These are phyloP conservation scores for Corythoichthys intestinalis DNA, from an alignment of 2,113 vertebrate genomes.

Conservation along the genomic window DNA sequence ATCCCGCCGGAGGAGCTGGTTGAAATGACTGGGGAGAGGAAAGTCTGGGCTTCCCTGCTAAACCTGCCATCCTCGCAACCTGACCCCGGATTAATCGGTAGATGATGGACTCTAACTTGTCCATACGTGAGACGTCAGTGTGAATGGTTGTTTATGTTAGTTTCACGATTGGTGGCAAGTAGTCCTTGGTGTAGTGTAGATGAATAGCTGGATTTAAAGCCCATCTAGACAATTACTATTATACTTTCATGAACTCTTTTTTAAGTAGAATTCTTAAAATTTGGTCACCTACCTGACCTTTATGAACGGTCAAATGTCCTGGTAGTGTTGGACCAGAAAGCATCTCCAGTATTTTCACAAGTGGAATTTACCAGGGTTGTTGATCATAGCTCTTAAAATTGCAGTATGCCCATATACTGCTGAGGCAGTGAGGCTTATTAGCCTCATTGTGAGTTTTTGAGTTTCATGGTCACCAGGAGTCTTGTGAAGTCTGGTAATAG, in stretches of 20 bases:
- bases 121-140: too few species aligned
- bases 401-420: slow-evolving; percentile 40
- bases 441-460: slow-evolving; percentile 29
- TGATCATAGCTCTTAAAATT: slow-evolving; percentile 40
- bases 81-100: too few species aligned
- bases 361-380: slow-evolving; percentile 21
- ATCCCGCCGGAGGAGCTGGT: too few species aligned
- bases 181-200: background rate
- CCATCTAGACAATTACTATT: slow-evolving; percentile 34
- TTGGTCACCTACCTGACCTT: slow-evolving; percentile 10
- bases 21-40: too few species aligned
- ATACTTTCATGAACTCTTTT: background rate
- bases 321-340: slow-evolving; percentile 20
- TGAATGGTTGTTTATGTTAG: too few species aligned
- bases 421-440: slow-evolving; percentile 27
- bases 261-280: background rate
- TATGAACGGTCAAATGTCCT: slow-evolving; percentile 16
- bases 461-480: slow-evolving; percentile 18
- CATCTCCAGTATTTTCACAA: slow-evolving; percentile 39
- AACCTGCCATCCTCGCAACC: too few species aligned
- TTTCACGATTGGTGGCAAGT: too few species aligned
- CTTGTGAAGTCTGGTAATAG: slow-evolving; percentile 31
- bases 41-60: too few species aligned
- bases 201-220: slow-evolving; percentile 37
- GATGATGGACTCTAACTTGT: too few species aligned